Base-by-base conservation (phyloP, 2,888 invertebrate species). In the Bibio marci region DNA sequence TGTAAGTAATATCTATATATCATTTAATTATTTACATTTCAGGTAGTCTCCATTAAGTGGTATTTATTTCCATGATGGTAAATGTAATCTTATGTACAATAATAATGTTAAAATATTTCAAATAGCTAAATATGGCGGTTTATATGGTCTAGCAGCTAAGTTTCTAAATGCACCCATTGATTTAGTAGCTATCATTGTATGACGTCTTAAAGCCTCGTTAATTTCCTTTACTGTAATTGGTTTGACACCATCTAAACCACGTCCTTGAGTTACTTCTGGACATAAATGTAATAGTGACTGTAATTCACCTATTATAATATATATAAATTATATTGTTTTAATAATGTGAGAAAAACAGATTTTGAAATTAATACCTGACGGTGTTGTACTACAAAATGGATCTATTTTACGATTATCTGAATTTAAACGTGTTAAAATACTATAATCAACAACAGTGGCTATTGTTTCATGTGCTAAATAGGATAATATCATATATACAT, bases 381-480 rank as follows among this genome's bases (percentile, higher is more conserved):
- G 56, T 8, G 58, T 57, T 0, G 78, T 69, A 44, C 78, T 72
- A 45, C 73, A 73, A 40, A 78, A 73, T 0, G 80, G 76, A 54
- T 83, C 81, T 3, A 73, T 73, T 31, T 65, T 59, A 32, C 70
- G 73, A 53, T 73, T 74, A 44, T 69, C 73, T 30, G 70, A 70
- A 55, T 88, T 88, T 50, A 85, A 73, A 33, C 87, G 67, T 2
- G 88, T 76, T 35, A 90, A 56, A 44, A 90, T 73, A 0, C 85
- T 80, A 48, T 80, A 73, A 60, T 91, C 91, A 2, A 86, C 76
- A 41, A 91, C 74, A 55, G 87, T 81, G 0, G 90, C 90, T 7
- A 92, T 80, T 0, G 86, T 86, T 63, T 92, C 90, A 56, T 86
- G 86, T 0, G 88, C 87, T 46, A 90, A 66, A 54, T 88, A 91